Evolutionary conservation across 2,888 invertebrate genomes (phyloP).

Genomic region (Hypselothyrea guttata): DNA sequence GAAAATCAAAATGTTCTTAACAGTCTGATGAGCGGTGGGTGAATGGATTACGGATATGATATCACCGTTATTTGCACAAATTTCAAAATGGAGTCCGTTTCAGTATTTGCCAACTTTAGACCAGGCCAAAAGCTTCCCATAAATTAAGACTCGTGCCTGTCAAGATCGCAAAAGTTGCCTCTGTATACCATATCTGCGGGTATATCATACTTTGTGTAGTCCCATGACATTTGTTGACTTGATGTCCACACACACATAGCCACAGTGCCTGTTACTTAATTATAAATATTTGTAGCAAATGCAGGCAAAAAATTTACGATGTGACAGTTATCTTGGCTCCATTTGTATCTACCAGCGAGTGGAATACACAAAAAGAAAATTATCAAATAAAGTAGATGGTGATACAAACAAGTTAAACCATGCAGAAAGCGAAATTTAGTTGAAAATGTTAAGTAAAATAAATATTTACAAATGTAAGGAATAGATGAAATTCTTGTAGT

Average conservation of each 20-base stretch:
- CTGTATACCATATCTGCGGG: constrained; percentile 37
- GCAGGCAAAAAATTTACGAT: constrained; percentile 39
- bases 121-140: constrained; percentile 41
- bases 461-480: too few species aligned
- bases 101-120: constrained; percentile 20
- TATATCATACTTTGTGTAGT: constrained; percentile 30
- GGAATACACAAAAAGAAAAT: too few species aligned
- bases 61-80: constrained; percentile 5
- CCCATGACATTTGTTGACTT: constrained; percentile 62
- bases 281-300: constrained; percentile 53
- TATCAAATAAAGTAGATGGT: too few species aligned
- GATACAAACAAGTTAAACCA: too few species aligned
- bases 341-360: background rate
- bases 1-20: background rate
- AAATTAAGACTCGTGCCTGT: constrained; percentile 64
- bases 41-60: constrained; percentile 5
- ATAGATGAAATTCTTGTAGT: too few species aligned
- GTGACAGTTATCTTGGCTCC: constrained; percentile 43
- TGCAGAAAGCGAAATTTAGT: too few species aligned
- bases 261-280: constrained; percentile 10
- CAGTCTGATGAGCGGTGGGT: background rate
- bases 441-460: too few species aligned
- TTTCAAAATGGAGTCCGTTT: constrained; percentile 28
- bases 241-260: background rate
- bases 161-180: constrained; percentile 15